These are phyloP conservation scores for Motacilla alba DNA, from an alignment of 2,113 vertebrate genomes.

Conservation along the genomic window DNA sequence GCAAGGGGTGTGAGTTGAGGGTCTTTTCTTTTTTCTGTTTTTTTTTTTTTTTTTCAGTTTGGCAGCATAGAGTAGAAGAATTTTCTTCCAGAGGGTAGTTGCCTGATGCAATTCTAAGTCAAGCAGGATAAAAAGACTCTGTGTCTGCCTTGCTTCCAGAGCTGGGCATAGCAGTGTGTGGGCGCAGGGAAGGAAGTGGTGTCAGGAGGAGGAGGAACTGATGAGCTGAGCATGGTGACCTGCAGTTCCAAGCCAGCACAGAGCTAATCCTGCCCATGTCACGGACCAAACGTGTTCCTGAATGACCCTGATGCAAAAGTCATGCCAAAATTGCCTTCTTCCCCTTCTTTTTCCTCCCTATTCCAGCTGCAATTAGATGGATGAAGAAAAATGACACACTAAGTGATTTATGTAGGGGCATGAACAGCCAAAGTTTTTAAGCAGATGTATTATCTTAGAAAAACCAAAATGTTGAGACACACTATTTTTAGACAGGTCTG, in stretches of 20 bases:
- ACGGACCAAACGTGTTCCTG: background rate
- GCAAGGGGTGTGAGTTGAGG: rapidly evolving
- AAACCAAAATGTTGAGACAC: background rate
- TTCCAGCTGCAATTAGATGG: background rate
- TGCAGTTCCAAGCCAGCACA: background rate
- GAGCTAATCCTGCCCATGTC: background rate
- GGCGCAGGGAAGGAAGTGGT: background rate
- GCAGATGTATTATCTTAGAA: background rate
- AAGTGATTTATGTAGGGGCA: background rate
- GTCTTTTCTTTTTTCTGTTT: background rate
- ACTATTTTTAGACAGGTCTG: background rate
- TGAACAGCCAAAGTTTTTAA: background rate
- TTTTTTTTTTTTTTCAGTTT: background rate
- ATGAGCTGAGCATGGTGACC: rapidly evolving
- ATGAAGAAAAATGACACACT: background rate
- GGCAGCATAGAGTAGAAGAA: background rate
- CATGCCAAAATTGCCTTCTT: background rate
- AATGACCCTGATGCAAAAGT: background rate
- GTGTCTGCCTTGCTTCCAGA: background rate
- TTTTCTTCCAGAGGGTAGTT: background rate
- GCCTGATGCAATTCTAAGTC: background rate
- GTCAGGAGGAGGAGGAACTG: background rate
- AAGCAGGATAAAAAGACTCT: background rate
- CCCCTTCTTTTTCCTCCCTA: background rate
- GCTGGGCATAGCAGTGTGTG: background rate